These are phyloP conservation scores for Strigops habroptila DNA, from an alignment of 2,113 vertebrate genomes.

Conservation along the genomic window DNA sequence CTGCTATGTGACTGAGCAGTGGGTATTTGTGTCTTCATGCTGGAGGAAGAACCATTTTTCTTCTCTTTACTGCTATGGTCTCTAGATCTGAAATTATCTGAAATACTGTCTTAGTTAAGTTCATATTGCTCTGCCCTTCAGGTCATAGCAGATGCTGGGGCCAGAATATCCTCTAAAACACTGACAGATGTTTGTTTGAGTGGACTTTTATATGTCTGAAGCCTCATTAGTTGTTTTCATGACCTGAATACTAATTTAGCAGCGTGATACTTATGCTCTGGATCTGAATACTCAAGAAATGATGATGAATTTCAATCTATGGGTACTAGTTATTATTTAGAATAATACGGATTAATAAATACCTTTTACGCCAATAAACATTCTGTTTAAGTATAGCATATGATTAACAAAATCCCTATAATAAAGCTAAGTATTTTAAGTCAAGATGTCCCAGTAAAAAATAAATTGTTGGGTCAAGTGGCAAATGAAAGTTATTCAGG, in stretches of 20 bases:
- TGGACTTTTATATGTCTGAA: slow-evolving; percentile 61
- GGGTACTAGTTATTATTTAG: neutral
- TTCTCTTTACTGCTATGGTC: neutral
- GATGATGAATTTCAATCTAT: neutral
- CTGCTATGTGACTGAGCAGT: neutral
- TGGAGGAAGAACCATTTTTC: neutral
- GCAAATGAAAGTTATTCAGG: slow-evolving; percentile 59
- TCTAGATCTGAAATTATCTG: slow-evolving; percentile 12
- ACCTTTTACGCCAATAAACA: neutral
- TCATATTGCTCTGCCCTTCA: slow-evolving; percentile 41
- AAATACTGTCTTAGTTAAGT: slow-evolving; percentile 27
- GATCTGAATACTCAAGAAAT: neutral
- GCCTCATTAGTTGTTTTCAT: slow-evolving; percentile 62
- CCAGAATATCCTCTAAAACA: slow-evolving; percentile 40
- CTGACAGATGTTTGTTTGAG: slow-evolving; percentile 59
- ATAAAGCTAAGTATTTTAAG: slow-evolving; percentile 7
- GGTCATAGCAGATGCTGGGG: slow-evolving; percentile 37
- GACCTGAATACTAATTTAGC: slow-evolving; percentile 53
- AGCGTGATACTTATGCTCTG: neutral
- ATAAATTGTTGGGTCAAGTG: slow-evolving; percentile 59
- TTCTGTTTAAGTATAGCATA: neutral
- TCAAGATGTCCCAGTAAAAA: slow-evolving; percentile 41
- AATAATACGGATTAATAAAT: neutral
- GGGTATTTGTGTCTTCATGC: neutral
- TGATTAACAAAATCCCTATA: slow-evolving; percentile 4